Evolutionary conservation across 2,113 vertebrate species (phyloP), one percentile per base, ranked within the genome.

Genomic region (Pollachius pollachius): DNA sequence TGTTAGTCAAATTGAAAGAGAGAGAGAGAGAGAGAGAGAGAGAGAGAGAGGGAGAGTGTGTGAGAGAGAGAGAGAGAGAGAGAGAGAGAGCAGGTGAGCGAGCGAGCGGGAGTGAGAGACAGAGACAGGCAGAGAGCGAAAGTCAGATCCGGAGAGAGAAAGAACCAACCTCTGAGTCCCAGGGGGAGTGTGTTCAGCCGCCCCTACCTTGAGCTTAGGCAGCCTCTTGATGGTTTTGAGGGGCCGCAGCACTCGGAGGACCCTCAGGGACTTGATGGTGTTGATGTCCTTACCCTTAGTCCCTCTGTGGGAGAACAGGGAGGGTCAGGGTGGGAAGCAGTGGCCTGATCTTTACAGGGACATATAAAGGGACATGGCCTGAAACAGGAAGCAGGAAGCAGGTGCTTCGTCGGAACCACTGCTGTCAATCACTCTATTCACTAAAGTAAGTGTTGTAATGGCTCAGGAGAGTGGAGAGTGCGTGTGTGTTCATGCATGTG

Each of bases 261-360:
- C 97, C 41, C 97, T 87, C 84, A 99, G 93, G 5, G 97, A 99
- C 88, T 99, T 99, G 89, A 99, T 99, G 56, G 97, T 99, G 93
- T 94, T 99, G 92, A 99, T 96, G 89, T 99, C 97, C 84, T 99
- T 99, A 69, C 97, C 96, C 92, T 98, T 99, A 71, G 94, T 97
- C 64, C 95, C 97, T 88, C 97, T 98, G 92, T 85, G 91, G 72
- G 83, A 81, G 91, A 68, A 78, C 76, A 89, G 73, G 84, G 15
- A 71, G 37, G 72, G 76, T 92, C 67, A 91, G 72, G 66, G 15
- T 30, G 19, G 15, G 27, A 64, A 57, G 3, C 41, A 2, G 41
- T 13, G 18, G 13, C 4, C 56, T 27, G 21, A 17, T 34, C 16
- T 18, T 15, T 25, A 21, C 13, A 25, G 15, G 15, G 60, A 34